Evolutionary conservation across 2,888 invertebrate species (phyloP).

Genomic region (Ctenicera cuprea): DNA sequence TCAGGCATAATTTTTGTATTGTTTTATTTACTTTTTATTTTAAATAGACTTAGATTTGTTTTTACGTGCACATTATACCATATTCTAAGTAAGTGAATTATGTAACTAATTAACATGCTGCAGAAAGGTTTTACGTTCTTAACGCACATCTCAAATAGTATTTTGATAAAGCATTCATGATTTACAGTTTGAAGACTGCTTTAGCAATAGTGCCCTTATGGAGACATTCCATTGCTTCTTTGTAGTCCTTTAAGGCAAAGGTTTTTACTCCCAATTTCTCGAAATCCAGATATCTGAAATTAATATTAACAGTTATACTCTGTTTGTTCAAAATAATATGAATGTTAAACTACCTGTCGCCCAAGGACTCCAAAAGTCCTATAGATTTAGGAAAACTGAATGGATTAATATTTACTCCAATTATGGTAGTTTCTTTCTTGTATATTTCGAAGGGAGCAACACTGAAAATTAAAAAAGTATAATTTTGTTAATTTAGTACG

Average conservation of each 20-base stretch:
- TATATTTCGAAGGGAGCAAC: slow-evolving; percentile 78
- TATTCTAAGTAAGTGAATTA: no score
- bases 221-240: slow-evolving; percentile 74
- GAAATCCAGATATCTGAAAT: slow-evolving; percentile 76
- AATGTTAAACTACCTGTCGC: slow-evolving; percentile 71
- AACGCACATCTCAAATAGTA: no score
- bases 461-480: slow-evolving; percentile 71
- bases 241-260: slow-evolving; percentile 75
- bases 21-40: no score
- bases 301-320: background rate
- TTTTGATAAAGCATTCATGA: no score
- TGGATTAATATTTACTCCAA: slow-evolving; percentile 82
- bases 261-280: slow-evolving; percentile 77
- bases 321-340: no score
- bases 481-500: no score
- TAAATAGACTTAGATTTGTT: no score
- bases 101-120: no score
- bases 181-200: slow-evolving; percentile 75
- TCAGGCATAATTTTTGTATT: no score
- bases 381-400: slow-evolving; percentile 80
- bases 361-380: slow-evolving; percentile 79
- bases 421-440: slow-evolving; percentile 78
- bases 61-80: no score
- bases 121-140: no score
- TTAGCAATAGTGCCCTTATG: slow-evolving; percentile 77